These are phyloP conservation scores for Drusus annulatus DNA, from an alignment of 1,140 invertebrate species.

Conservation along the genomic window DNA sequence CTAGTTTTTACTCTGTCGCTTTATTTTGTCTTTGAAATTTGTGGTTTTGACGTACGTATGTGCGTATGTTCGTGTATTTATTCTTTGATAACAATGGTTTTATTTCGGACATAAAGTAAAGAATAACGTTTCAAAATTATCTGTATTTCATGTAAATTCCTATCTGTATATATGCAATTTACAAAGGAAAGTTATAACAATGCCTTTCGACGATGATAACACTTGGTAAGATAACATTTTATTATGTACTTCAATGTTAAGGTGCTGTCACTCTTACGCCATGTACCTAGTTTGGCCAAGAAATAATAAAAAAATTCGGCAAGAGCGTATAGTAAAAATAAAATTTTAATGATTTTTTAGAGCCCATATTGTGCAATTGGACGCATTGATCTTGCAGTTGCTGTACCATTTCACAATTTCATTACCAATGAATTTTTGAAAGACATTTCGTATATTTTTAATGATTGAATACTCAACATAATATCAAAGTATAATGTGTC, in stretches of 20 bases:
- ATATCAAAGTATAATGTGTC: too few species aligned
- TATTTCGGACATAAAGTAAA: not conserved
- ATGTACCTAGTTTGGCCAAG: not conserved
- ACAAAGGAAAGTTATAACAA: slow-evolving; percentile 56
- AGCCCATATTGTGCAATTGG: too few species aligned
- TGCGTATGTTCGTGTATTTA: not conserved
- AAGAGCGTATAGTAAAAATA: too few species aligned
- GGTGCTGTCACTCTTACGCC: not conserved
- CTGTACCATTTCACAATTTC: too few species aligned
- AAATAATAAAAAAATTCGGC: too few species aligned
- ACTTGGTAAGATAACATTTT: slow-evolving; percentile 71
- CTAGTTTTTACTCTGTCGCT: too few species aligned
- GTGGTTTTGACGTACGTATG: not conserved
- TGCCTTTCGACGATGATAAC: slow-evolving; percentile 74
- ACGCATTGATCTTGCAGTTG: too few species aligned
- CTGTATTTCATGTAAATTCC: not conserved
- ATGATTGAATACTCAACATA: too few species aligned
- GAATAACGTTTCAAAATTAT: not conserved
- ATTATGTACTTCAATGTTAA: slow-evolving; percentile 11
- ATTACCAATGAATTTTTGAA: too few species aligned
- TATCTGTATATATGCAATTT: slow-evolving; percentile 5
- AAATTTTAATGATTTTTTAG: too few species aligned
- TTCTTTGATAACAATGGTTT: slow-evolving; percentile 14
- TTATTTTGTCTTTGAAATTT: not conserved
- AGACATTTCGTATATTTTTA: too few species aligned